Base-by-base conservation (phyloP, 2,888 invertebrate genomes). In the Chymomyza caudatula region DNA sequence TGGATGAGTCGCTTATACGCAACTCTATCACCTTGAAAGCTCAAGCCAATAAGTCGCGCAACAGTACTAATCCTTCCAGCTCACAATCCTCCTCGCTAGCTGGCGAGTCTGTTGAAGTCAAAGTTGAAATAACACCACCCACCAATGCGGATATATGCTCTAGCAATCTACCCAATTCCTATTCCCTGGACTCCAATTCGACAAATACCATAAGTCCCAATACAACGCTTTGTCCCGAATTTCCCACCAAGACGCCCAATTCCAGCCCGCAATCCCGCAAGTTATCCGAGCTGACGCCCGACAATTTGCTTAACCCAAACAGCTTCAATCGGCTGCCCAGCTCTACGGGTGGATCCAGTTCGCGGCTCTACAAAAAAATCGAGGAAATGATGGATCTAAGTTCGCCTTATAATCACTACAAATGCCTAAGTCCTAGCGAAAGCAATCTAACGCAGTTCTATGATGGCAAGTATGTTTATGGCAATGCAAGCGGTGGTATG, bases 331-430 rank as follows among this genome's bases (percentile, higher is more conserved):
- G 91, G 4, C 67, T 90, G 64, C 88, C 89, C 13, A 82, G 77
- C 61, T 88, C 90, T 0, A 78, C 89, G 3, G 88, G 89, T 4
- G 89, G 89, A 4, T 90, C 90, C 3, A 90, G 90, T 0, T 89
- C 89, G 0, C 80, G 90, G 0, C 71, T 91, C 0, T 91, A 90
- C 61, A 91, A 91, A 74, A 89, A 89, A 72, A 89, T 91, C 56
- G 91, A 91, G 73, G 90, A 91, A 71, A 90, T 91, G 87, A 90
- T 91, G 77, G 95, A 95, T 82, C 91, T 94, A 54, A 94, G 94
- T 87, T 93, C 94, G 0, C 94, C 95, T 2, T 95, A 95, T 88
- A 94, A 94, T 85, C 94, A 95, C 75, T 95, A 95, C 90, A 93
- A 94, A 88, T 94, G 94, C 86, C 91, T 94, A 20, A 93, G 94